Conservation (phyloP, 2,888 invertebrate species). For the Cephus nigrinus region DNA sequence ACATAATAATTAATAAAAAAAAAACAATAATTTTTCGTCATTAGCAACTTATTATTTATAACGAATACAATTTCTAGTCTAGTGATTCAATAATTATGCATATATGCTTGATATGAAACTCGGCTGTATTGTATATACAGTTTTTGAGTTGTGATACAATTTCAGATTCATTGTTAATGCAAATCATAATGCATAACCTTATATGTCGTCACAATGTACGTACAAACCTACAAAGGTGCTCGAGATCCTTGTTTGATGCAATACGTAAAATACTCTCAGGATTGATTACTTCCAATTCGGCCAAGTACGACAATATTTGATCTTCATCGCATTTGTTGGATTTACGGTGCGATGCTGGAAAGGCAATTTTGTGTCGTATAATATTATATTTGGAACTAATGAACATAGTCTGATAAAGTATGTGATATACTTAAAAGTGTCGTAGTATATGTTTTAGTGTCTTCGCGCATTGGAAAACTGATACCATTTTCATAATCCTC, state of each 20-base stretch:
- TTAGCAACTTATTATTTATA: not conserved
- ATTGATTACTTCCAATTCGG: slow-evolving; percentile 68
- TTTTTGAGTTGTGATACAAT: not conserved
- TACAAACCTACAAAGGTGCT: slow-evolving; percentile 59
- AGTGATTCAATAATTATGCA: not conserved
- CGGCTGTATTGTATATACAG: not conserved
- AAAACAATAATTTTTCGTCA: not conserved
- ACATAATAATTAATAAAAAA: not conserved
- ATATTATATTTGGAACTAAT: not conserved
- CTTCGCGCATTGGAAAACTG: slow-evolving; percentile 15
- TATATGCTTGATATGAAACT: not conserved
- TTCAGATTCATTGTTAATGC: not conserved
- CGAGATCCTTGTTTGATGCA: slow-evolving; percentile 61
- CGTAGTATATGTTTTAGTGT: slow-evolving; percentile 4
- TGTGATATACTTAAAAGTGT: not conserved
- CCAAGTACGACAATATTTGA: slow-evolving; percentile 67
- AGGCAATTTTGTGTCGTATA: not conserved
- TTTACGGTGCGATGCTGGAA: slow-evolving; percentile 2
- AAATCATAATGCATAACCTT: not conserved
- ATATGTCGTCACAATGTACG: not conserved
- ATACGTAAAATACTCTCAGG: slow-evolving; percentile 69
- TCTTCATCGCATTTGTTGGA: slow-evolving; percentile 61
- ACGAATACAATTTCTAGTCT: not conserved
- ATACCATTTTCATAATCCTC: slow-evolving; percentile 26
- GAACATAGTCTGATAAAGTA: not conserved